Evolutionary conservation across 2,888 invertebrate species (phyloP).

Genomic region (Notodonta dromedarius): DNA sequence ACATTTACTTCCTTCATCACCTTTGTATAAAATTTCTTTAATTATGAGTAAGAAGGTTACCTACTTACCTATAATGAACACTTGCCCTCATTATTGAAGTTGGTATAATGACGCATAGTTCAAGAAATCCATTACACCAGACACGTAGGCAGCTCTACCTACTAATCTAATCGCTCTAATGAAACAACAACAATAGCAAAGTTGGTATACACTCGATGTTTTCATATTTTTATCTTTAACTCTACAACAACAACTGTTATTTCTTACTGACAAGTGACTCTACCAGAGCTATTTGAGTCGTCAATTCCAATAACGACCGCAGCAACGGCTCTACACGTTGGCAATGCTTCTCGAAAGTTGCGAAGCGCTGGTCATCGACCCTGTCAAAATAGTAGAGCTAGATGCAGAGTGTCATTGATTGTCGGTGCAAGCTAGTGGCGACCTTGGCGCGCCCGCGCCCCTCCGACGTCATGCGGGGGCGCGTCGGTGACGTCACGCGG

Average conservation of each 20-base stretch:
- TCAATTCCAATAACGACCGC: neutral
- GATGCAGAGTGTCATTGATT: constrained; percentile 49
- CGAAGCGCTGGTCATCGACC: constrained; percentile 55
- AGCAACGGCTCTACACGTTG: neutral
- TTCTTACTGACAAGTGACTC: neutral
- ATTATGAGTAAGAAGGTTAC: neutral
- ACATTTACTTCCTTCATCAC: neutral
- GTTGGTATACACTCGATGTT: neutral
- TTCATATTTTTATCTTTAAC: constrained; percentile 1
- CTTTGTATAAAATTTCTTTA: neutral
- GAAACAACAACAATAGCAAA: constrained; percentile 24
- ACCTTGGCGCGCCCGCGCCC: constrained; percentile 72
- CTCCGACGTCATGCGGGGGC: constrained; percentile 79
- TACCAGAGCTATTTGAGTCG: neutral
- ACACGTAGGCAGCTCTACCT: constrained; percentile 9
- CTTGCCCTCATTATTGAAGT: neutral
- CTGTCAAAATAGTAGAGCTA: constrained; percentile 62
- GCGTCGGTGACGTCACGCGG: constrained; percentile 85
- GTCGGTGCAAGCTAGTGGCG: constrained; percentile 51
- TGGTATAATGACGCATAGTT: constrained; percentile 23
- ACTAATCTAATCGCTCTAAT: constrained; percentile 25
- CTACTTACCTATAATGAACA: neutral
- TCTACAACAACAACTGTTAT: neutral
- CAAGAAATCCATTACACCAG: constrained; percentile 19
- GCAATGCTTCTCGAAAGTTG: constrained; percentile 25